Evolutionary conservation across 1,140 invertebrate genomes (phyloP).

Genomic region (Drosophila varians): DNA sequence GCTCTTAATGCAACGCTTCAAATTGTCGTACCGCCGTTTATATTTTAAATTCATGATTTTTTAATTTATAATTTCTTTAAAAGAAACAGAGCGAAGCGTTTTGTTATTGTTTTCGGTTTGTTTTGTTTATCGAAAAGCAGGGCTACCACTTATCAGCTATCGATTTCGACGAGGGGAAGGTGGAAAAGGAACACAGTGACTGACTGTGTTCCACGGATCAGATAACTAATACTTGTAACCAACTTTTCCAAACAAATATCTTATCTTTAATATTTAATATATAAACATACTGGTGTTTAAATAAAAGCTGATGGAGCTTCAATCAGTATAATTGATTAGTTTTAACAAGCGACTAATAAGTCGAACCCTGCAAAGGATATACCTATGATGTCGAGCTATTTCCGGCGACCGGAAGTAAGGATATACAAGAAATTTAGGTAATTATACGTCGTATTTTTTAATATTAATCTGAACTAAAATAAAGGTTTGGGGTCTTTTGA

Average conservation of each 20-base stretch:
- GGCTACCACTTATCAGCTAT: not conserved
- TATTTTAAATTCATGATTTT: constrained; percentile 34
- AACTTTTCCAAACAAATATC: not conserved
- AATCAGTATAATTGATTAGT: not conserved
- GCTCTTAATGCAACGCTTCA: constrained; percentile 22
- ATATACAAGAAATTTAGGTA: constrained; percentile 29
- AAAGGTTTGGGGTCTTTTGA: not conserved
- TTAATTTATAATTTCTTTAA: constrained; percentile 26
- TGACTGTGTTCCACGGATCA: not conserved
- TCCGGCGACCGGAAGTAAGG: constrained; percentile 18
- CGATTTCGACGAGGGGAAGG: not conserved
- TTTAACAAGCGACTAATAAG: not conserved
- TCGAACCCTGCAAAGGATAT: constrained; percentile 10
- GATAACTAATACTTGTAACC: not conserved
- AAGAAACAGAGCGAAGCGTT: constrained; percentile 1
- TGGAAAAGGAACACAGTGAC: not conserved
- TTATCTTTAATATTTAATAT: not conserved
- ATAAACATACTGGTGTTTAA: not conserved
- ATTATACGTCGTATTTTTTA: too few species aligned
- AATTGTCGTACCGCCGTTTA: constrained; percentile 23
- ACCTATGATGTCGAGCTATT: constrained; percentile 12
- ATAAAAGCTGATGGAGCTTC: not conserved
- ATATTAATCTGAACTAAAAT: too few species aligned
- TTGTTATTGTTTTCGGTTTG: constrained; percentile 14
- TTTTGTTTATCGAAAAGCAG: constrained; percentile 27